phyloP scores from a whole-genome alignment of 2,113 vertebrate genomes.

The Pelusios castaneus region DNA sequence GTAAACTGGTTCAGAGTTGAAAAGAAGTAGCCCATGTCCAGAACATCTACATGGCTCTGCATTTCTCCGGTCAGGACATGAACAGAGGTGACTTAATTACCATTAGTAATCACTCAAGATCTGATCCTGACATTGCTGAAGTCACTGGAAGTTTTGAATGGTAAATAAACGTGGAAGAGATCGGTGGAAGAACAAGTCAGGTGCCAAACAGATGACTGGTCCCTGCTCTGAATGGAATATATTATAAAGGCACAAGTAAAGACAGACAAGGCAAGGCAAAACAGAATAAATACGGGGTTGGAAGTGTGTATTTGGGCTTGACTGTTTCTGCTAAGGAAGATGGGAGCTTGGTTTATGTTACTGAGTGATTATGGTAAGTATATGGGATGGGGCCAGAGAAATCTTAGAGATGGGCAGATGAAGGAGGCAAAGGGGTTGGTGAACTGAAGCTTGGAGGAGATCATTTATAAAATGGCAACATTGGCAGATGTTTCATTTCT shows the following conservation, averaged over 20 bases:
- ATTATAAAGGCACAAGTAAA: slow-evolving; percentile 51
- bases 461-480: not conserved
- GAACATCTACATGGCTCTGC: slow-evolving; percentile 10
- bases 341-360: slow-evolving; percentile 56
- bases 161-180: slow-evolving; percentile 14
- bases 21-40: not conserved
- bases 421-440: slow-evolving; percentile 20
- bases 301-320: slow-evolving; percentile 62
- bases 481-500: not conserved
- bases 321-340: slow-evolving; percentile 57
- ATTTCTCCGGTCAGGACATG: slow-evolving; percentile 21
- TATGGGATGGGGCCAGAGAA: slow-evolving; percentile 8
- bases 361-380: slow-evolving; percentile 6
- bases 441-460: slow-evolving; percentile 11
- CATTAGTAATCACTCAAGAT: slow-evolving; percentile 45
- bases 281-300: slow-evolving; percentile 60
- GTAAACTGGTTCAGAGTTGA: not conserved
- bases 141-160: slow-evolving; percentile 36
- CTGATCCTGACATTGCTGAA: slow-evolving; percentile 14
- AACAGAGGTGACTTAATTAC: slow-evolving; percentile 43
- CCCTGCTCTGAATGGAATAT: slow-evolving; percentile 59
- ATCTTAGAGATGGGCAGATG: slow-evolving; percentile 16
- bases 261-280: slow-evolving; percentile 53
- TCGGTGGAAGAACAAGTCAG: slow-evolving; percentile 34
- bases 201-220: slow-evolving; percentile 59